Conservation (phyloP, 2,113 vertebrate genomes). For the Sorex fumeus region DNA sequence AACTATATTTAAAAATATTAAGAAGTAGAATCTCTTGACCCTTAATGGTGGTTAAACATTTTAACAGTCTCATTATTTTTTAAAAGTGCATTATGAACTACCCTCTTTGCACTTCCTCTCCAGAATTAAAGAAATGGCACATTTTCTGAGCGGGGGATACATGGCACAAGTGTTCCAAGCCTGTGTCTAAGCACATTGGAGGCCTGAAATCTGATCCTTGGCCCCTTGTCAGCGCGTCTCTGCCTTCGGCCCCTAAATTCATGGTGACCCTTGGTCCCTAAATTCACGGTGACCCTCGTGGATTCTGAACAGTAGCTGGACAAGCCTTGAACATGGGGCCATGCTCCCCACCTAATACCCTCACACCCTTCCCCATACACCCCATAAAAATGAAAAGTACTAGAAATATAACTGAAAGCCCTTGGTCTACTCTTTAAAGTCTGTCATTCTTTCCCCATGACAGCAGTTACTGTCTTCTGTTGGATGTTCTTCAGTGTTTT, state of each 20-base stretch:
- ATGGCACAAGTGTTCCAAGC: too few species aligned
- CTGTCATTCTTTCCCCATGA: background rate
- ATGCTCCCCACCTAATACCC: too few species aligned
- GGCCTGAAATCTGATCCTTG: too few species aligned
- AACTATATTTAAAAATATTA: conserved; percentile 11
- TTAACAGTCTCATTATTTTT: conserved; percentile 26
- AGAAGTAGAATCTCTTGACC: background rate
- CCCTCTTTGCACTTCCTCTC: background rate
- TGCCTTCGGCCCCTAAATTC: too few species aligned
- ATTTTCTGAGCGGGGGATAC: too few species aligned
- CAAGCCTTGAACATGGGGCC: too few species aligned
- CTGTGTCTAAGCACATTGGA: too few species aligned
- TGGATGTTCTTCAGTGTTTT: background rate
- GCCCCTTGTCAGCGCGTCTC: too few species aligned
- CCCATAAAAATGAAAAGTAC: background rate
- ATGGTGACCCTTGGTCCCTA: too few species aligned
- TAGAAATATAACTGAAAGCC: background rate
- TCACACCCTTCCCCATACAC: background rate
- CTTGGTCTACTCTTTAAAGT: background rate
- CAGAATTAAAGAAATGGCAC: too few species aligned
- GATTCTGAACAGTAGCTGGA: too few species aligned
- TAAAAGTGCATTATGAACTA: background rate
- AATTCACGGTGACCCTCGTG: too few species aligned
- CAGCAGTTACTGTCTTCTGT: background rate
- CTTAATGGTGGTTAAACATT: background rate